phyloP scores from a whole-genome alignment of 2,797 vertebrate genomes.

The Catostomus latipinnis region DNA sequence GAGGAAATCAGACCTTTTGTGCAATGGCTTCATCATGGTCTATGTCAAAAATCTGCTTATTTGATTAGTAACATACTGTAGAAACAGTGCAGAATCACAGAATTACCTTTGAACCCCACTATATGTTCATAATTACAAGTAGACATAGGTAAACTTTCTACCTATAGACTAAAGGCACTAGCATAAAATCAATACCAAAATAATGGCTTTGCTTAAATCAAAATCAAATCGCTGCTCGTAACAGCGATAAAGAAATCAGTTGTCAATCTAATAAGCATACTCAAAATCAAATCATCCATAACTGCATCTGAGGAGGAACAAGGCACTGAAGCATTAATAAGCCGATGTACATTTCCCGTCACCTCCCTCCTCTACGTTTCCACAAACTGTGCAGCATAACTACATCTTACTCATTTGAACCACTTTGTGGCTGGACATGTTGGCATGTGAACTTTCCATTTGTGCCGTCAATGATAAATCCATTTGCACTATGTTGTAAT shows the following conservation, averaged over 20 bases:
- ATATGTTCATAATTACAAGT: too few relatives aligned
- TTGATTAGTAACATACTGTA: too few relatives aligned
- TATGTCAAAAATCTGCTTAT: too few relatives aligned
- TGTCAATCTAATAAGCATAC: constrained; percentile 43
- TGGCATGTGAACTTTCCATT: constrained; percentile 38
- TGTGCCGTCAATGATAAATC: constrained; percentile 44
- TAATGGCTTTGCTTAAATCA: constrained; percentile 21
- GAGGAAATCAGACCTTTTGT: too few relatives aligned
- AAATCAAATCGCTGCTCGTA: constrained; percentile 22
- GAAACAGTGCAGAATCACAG: too few relatives aligned
- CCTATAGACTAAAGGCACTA: constrained; percentile 8
- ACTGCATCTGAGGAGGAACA: constrained; percentile 19
- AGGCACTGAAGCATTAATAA: constrained; percentile 40
- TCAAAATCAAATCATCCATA: not conserved
- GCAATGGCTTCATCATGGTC: too few relatives aligned
- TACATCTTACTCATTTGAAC: constrained; percentile 36
- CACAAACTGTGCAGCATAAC: not conserved
- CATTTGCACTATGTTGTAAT: constrained; percentile 44
- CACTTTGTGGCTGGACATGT: constrained; percentile 12
- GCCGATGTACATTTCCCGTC: constrained; percentile 14
- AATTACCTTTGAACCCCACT: too few relatives aligned
- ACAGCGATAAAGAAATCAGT: constrained; percentile 40
- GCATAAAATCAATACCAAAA: constrained; percentile 8
- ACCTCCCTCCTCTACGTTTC: not conserved
- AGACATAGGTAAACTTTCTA: not conserved